A percentile compares a stretch with the other conserved stretches of the same genome.
phyloP scores from a whole-genome alignment of 2,113 vertebrate genomes.

The Emydocephalus ijimae region DNA sequence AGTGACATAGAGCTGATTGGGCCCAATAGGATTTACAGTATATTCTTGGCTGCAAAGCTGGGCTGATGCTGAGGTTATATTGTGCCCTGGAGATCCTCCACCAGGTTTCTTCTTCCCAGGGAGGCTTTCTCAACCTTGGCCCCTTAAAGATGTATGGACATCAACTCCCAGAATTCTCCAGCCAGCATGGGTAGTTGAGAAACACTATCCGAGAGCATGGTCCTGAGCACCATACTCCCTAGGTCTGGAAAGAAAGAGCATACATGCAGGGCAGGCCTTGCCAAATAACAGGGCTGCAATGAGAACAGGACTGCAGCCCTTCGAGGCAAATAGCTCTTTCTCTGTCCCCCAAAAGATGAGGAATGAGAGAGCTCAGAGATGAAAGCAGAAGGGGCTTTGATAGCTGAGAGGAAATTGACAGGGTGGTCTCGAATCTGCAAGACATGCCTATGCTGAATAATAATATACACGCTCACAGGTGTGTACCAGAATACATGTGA shows the following conservation, averaged over 20 bases:
- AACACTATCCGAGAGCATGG: not conserved
- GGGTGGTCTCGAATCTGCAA: not conserved
- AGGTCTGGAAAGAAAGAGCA: slow-evolving; percentile 6
- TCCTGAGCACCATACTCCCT: not conserved
- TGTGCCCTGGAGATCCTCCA: slow-evolving; percentile 4
- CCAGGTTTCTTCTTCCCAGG: not conserved
- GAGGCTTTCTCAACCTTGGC: not conserved
- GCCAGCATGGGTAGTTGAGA: not conserved
- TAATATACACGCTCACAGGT: not conserved
- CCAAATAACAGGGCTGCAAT: not conserved
- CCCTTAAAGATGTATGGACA: not conserved
- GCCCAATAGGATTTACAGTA: not conserved
- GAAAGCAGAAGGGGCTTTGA: not conserved
- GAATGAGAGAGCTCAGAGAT: not conserved
- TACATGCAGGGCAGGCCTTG: slow-evolving; percentile 5
- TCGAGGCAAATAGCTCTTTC: not conserved
- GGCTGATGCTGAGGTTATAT: not conserved
- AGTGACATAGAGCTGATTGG: slow-evolving; percentile 10
- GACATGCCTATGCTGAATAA: not conserved
- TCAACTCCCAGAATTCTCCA: not conserved
- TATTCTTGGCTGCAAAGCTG: not conserved
- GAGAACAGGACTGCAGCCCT: not conserved
- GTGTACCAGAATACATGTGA: not conserved
- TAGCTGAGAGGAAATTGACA: not conserved
- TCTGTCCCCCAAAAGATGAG: not conserved